These are phyloP conservation scores for Drosophila punjabiensis DNA, from an alignment of 1,140 invertebrate species.

Conservation along the genomic window DNA sequence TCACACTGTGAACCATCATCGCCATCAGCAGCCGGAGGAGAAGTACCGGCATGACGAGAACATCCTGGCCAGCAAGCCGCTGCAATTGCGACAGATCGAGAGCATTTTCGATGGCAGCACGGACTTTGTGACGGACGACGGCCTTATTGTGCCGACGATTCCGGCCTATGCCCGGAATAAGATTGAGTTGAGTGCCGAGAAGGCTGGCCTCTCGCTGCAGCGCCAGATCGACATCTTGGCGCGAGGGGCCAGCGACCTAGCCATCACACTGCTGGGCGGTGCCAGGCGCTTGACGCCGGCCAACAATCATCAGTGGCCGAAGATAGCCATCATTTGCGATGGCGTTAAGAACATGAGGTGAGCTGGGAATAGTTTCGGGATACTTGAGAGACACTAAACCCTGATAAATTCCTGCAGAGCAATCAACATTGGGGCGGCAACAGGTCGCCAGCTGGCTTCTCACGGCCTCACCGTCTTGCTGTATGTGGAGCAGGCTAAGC, in stretches of 20 bases:
- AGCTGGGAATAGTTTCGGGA: not conserved
- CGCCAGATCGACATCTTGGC: slow-evolving; percentile 91
- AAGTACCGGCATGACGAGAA: slow-evolving; percentile 93
- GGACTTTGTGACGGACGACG: slow-evolving; percentile 93
- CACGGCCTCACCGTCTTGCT: slow-evolving; percentile 92
- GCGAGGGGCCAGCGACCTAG: slow-evolving; percentile 91
- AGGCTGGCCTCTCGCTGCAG: slow-evolving; percentile 89
- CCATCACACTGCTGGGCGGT: slow-evolving; percentile 91
- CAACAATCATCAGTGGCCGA: slow-evolving; percentile 93
- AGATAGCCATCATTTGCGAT: slow-evolving; percentile 91
- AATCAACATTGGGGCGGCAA: slow-evolving; percentile 91
- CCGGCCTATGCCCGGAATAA: slow-evolving; percentile 88
- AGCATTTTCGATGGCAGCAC: slow-evolving; percentile 87
- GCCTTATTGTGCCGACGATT: slow-evolving; percentile 92
- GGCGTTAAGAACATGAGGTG: slow-evolving; percentile 71
- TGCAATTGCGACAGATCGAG: slow-evolving; percentile 89
- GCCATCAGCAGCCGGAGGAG: slow-evolving; percentile 63
- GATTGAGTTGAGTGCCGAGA: slow-evolving; percentile 89
- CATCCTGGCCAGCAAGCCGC: slow-evolving; percentile 89
- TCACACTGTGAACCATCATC: slow-evolving; percentile 54
- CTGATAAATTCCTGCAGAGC: slow-evolving; percentile 48
- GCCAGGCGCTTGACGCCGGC: slow-evolving; percentile 91
- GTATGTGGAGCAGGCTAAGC: slow-evolving; percentile 87
- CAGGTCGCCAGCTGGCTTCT: slow-evolving; percentile 92
- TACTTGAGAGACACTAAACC: fast-evolving